phyloP scores from a whole-genome alignment of 2,113 vertebrate species.

The Cichladusa arquata region DNA sequence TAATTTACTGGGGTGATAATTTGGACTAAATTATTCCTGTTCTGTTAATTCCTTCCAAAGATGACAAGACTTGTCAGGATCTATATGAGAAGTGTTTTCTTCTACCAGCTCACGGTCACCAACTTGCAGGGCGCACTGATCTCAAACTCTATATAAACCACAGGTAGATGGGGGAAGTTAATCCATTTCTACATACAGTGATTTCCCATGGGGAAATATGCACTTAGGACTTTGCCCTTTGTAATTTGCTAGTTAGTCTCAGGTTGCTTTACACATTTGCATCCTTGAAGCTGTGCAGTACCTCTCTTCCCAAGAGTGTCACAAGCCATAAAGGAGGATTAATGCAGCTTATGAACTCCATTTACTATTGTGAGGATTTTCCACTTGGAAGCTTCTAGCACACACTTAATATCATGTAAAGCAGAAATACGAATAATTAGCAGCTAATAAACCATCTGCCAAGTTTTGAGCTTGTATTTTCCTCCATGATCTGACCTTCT shows the following conservation, averaged over 20 bases:
- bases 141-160: background rate
- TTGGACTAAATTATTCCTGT: background rate
- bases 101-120: background rate
- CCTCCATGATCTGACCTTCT: background rate
- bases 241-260: background rate
- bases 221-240: background rate
- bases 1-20: background rate
- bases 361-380: constrained; percentile 7
- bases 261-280: background rate
- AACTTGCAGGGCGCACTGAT: background rate
- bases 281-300: background rate
- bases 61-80: background rate
- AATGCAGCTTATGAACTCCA: constrained; percentile 16
- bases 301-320: background rate
- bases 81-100: background rate
- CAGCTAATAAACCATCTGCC: constrained; percentile 13
- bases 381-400: constrained; percentile 4
- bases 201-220: background rate
- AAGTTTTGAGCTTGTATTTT: background rate
- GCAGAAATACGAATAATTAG: constrained; percentile 19
- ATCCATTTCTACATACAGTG: background rate
- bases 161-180: background rate
- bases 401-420: background rate
- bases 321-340: background rate
- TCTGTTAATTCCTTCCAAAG: background rate